phyloP scores from a whole-genome alignment of 2,113 vertebrate species.

The Phylloscopus trochiloides region DNA sequence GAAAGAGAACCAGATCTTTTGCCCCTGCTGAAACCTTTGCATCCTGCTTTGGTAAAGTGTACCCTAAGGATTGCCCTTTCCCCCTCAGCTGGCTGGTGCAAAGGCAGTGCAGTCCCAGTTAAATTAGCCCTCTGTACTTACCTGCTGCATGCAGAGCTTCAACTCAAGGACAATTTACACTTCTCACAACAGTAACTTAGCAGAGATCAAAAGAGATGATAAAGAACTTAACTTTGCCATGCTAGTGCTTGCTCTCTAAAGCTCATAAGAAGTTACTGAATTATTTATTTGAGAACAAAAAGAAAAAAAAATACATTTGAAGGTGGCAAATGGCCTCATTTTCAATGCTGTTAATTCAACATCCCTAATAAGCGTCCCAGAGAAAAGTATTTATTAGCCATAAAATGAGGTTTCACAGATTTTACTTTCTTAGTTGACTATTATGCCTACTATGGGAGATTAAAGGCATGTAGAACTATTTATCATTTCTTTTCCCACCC shows the following conservation, averaged over 20 bases:
- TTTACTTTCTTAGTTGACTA: not conserved
- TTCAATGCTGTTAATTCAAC: not conserved
- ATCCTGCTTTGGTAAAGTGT: not conserved
- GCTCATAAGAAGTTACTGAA: conserved; percentile 6
- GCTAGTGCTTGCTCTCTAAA: not conserved
- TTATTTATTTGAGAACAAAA: conserved; percentile 12
- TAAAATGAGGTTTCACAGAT: not conserved
- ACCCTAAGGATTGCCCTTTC: not conserved
- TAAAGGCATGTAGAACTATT: not conserved
- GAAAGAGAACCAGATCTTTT: not conserved
- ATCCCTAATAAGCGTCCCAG: not conserved
- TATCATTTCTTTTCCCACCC: not conserved
- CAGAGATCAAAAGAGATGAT: conserved; percentile 28
- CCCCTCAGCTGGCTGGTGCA: not conserved
- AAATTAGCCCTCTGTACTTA: not conserved
- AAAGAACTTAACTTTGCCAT: not conserved
- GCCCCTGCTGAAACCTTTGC: not conserved
- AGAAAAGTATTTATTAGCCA: conserved; percentile 8
- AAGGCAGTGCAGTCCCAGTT: not conserved
- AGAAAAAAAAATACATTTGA: not conserved
- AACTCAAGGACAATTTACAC: not conserved
- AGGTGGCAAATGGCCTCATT: conserved; percentile 4
- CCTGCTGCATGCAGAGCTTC: accelerated
- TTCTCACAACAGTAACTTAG: not conserved
- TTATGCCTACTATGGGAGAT: not conserved